Percentiles rank a stretch among this genome's conserved stretches.
These are phyloP conservation scores for Megaceryle maxima DNA, from an alignment of 2,113 vertebrate species.

Conservation along the genomic window DNA sequence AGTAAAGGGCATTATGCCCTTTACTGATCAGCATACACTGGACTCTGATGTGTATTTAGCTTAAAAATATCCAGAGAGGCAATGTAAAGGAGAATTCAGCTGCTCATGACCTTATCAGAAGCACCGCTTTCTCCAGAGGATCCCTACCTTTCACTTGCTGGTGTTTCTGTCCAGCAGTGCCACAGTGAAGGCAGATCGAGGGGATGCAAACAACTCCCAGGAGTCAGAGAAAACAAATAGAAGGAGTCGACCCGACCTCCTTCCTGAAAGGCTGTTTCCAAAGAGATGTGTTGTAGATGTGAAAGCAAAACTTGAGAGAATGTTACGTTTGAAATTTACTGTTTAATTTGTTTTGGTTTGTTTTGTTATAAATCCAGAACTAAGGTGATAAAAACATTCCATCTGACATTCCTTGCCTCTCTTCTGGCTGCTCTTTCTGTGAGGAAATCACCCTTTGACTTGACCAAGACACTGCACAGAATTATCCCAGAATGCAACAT, in stretches of 20 bases:
- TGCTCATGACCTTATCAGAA: background rate
- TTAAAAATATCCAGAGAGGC: background rate
- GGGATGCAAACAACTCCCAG: background rate
- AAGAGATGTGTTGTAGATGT: background rate
- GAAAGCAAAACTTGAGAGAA: slow-evolving; percentile 1
- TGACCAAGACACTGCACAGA: background rate
- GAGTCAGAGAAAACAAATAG: slow-evolving; percentile 3
- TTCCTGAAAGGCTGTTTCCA: background rate
- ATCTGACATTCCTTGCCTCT: background rate
- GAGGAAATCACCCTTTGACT: background rate
- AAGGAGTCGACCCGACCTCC: background rate
- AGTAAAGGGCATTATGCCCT: background rate
- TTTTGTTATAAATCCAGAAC: background rate
- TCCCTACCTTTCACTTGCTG: background rate
- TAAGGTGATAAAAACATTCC: background rate
- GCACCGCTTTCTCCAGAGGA: background rate
- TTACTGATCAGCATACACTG: background rate
- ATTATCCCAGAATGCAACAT: background rate
- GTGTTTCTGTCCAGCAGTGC: background rate
- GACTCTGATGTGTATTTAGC: background rate
- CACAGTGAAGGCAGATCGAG: background rate
- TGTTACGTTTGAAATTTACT: background rate
- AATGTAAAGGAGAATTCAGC: background rate
- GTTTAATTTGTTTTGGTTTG: background rate
- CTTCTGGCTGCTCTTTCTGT: background rate